Evolutionary conservation across 2,888 invertebrate genomes (phyloP).

Genomic region (Spodoptera picta): DNA sequence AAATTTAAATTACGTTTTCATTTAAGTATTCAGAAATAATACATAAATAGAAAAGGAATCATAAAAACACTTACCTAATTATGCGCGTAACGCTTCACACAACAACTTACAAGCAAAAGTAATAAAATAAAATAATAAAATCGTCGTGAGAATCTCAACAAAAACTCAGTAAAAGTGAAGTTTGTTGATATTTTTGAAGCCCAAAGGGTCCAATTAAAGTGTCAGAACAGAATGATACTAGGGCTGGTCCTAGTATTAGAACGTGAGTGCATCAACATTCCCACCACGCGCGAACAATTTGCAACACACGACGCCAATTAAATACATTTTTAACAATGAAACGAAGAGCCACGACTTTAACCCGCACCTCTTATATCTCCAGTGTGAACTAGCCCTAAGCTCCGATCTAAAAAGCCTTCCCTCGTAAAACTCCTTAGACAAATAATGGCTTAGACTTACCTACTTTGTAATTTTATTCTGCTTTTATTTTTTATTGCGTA

Average conservation of each 20-base stretch:
- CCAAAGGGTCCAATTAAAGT: constrained; percentile 43
- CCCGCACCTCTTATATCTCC: constrained; percentile 30
- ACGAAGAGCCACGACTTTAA: constrained; percentile 54
- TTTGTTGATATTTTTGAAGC: constrained; percentile 15
- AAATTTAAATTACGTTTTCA: no score
- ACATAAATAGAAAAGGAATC: no score
- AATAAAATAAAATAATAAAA: constrained; percentile 8
- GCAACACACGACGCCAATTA: constrained; percentile 73
- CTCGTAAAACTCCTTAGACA: constrained; percentile 42
- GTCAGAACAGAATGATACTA: constrained; percentile 41
- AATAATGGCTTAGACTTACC: constrained; percentile 31
- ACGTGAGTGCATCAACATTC: constrained; percentile 58
- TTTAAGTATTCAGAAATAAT: no score
- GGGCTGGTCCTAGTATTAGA: constrained; percentile 51
- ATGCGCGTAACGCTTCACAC: no score
- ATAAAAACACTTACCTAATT: no score
- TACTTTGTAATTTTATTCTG: constrained; percentile 42
- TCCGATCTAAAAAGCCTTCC: constrained; percentile 22
- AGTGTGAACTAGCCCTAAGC: constrained; percentile 13
- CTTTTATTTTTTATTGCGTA: constrained; percentile 37
- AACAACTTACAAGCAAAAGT: background rate
- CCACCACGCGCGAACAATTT: constrained; percentile 63
- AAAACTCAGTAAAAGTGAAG: constrained; percentile 13
- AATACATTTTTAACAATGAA: constrained; percentile 64
- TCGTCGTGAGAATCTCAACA: constrained; percentile 27